phyloP scores from a whole-genome alignment of 2,888 invertebrate genomes.

The Campoplex capitator region DNA sequence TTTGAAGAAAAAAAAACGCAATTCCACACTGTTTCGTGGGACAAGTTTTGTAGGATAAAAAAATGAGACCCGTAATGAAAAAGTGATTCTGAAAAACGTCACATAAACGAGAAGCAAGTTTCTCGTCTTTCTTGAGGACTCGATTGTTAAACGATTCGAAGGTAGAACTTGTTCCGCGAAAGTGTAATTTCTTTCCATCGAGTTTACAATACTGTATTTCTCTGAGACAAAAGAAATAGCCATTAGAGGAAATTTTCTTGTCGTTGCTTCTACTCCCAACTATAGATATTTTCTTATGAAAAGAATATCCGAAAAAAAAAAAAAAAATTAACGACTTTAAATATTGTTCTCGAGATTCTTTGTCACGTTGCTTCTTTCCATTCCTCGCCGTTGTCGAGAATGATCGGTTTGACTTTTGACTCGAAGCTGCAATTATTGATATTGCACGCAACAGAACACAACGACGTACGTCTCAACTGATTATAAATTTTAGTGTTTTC shows the following conservation, averaged over 20 bases:
- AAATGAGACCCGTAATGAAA: neutral
- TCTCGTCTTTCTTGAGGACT: slow-evolving; percentile 18
- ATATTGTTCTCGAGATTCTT: slow-evolving; percentile 32
- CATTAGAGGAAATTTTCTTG: slow-evolving; percentile 40
- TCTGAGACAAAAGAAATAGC: slow-evolving; percentile 43
- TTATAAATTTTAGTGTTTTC: neutral
- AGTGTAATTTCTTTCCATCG: slow-evolving; percentile 46
- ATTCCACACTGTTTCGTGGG: too few relatives aligned
- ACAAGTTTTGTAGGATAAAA: too few relatives aligned
- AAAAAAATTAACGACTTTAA: slow-evolving; percentile 20
- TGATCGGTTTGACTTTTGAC: slow-evolving; percentile 66
- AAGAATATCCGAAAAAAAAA: neutral
- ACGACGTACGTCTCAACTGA: slow-evolving; percentile 13
- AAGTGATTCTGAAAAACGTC: neutral
- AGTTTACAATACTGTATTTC: slow-evolving; percentile 36
- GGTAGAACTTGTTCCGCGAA: slow-evolving; percentile 38
- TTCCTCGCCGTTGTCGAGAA: slow-evolving; percentile 44
- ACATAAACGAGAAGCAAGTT: neutral
- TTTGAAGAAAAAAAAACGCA: neutral
- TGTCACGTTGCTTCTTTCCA: slow-evolving; percentile 44
- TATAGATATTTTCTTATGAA: too few relatives aligned
- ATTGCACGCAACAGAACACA: slow-evolving; percentile 47
- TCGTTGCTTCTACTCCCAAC: neutral
- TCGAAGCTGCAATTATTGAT: slow-evolving; percentile 67
- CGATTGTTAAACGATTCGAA: slow-evolving; percentile 48